Evolutionary conservation across 2,113 vertebrate genomes (phyloP).

Genomic region (Puffinus mauretanicus): DNA sequence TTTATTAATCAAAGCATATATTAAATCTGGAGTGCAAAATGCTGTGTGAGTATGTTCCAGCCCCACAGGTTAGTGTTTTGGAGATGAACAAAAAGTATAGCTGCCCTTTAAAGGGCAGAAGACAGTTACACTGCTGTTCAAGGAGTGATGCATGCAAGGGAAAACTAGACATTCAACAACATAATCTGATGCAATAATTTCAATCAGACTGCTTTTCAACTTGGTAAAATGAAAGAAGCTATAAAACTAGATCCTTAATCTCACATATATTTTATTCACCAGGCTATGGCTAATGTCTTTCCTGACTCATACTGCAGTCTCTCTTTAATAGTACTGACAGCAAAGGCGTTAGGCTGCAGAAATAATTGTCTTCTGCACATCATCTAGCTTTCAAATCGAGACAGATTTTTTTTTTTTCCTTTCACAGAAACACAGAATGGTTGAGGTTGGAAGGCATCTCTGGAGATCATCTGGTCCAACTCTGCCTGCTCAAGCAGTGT

Average conservation of each 20-base stretch:
- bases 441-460: not conserved
- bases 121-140: not conserved
- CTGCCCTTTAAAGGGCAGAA: not conserved
- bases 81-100: not conserved
- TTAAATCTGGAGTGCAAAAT: conserved; percentile 4
- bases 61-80: not conserved
- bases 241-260: not conserved
- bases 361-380: not conserved
- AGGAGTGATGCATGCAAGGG: not conserved
- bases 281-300: not conserved
- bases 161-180: not conserved
- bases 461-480: not conserved
- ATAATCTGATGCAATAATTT: not conserved
- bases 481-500: not conserved
- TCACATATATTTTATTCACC: not conserved
- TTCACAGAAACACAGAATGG: not conserved
- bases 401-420: not conserved
- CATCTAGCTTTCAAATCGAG: not conserved
- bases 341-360: not conserved
- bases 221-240: not conserved
- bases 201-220: not conserved
- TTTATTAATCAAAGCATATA: not conserved
- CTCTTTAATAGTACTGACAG: not conserved
- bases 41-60: not conserved
- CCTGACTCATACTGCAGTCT: not conserved